These are phyloP conservation scores for Anas georgica DNA, from an alignment of 2,797 vertebrate species.

Conservation along the genomic window DNA sequence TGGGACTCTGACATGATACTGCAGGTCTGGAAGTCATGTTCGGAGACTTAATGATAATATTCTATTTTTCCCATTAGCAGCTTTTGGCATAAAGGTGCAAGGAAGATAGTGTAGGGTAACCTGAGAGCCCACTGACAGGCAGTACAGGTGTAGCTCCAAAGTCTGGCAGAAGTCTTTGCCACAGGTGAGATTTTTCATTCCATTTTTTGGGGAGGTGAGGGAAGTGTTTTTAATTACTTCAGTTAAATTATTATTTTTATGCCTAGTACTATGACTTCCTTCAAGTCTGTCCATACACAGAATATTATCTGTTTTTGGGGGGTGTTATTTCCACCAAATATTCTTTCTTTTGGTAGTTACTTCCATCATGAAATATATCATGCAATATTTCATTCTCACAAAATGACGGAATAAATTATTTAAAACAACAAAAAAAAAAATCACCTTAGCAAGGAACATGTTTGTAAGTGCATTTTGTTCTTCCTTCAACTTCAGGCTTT, in stretches of 20 bases:
- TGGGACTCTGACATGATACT: neutral
- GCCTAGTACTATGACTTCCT: neutral
- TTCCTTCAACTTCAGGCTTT: conserved; percentile 29
- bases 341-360: neutral
- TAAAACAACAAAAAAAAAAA: neutral
- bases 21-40: neutral
- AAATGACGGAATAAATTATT: neutral
- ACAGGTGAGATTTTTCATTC: neutral
- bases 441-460: neutral
- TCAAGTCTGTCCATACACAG: neutral
- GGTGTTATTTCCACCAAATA: neutral
- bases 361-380: neutral
- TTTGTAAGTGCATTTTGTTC: conserved; percentile 9
- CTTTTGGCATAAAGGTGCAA: neutral
- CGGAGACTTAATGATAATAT: neutral
- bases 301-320: neutral
- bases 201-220: neutral
- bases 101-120: neutral
- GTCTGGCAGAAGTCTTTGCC: neutral
- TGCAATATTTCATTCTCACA: neutral
- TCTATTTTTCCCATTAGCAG: neutral
- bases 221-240: neutral
- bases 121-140: neutral
- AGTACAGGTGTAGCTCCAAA: neutral
- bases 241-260: neutral